These are phyloP conservation scores for Cochlearius cochlearius DNA, from an alignment of 2,113 vertebrate species.

Conservation along the genomic window DNA sequence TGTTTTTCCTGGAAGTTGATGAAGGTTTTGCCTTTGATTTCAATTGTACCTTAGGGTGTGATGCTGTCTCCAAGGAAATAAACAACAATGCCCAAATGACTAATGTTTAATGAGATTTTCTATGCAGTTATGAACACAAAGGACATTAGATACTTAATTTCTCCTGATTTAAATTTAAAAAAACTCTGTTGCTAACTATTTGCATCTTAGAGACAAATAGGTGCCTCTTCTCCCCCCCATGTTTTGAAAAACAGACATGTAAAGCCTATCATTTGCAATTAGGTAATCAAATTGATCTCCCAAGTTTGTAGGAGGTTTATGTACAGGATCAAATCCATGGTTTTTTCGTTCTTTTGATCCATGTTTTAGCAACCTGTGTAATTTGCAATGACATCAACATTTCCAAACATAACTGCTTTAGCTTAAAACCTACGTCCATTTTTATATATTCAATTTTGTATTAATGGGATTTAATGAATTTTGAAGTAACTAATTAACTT, in stretches of 20 bases:
- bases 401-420: neutral
- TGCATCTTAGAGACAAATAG: neutral
- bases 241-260: constrained; percentile 16
- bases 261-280: neutral
- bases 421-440: neutral
- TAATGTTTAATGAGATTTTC: constrained; percentile 34
- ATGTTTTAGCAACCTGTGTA: neutral
- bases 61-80: constrained; percentile 49
- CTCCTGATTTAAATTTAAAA: neutral
- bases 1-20: constrained; percentile 36
- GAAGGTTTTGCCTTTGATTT: constrained; percentile 1
- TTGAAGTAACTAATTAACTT: neutral
- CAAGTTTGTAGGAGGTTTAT: neutral
- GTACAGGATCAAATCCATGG: neutral
- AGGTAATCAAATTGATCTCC: neutral
- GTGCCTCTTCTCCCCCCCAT: neutral
- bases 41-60: neutral
- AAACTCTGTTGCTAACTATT: neutral
- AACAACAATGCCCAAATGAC: neutral
- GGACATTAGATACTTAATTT: neutral
- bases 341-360: neutral
- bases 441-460: neutral
- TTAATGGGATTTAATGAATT: neutral
- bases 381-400: neutral
- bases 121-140: constrained; percentile 3